Evolutionary conservation across 2,797 vertebrate species (phyloP), one percentile per base, ranked within the genome.

Genomic region (Crax fasciolata): DNA sequence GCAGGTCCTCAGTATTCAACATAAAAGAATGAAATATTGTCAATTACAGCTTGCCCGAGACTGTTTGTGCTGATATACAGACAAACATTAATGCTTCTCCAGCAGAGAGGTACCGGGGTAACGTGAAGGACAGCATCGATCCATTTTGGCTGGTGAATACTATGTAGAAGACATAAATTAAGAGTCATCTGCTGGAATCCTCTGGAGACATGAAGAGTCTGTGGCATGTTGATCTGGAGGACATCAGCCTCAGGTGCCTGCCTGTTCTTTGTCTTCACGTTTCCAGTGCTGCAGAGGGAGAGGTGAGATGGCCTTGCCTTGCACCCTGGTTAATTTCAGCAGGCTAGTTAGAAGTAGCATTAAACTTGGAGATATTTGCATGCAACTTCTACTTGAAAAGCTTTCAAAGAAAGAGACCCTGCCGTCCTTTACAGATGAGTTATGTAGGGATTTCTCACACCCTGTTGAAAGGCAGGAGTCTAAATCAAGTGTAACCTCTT

Each of bases 1-100:
- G 73, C 76, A 88, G 39, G 24, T 94, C 82, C 51, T 86, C 72
- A 54, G 66, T 38, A 35, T 72, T 88, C 63, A 76, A 75, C 43
- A 78, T 59, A 43, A 62, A 90, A 32, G 79, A 91, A 70, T 35
- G 48, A 91, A 89, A 58, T 41, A 35, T 5, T 73, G n/a, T n/a
- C 51, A 66, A 1, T 2, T 70, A 19, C 35, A 63, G 15, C 27
- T 73, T 79, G 32, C 39, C 76, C 52, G 62, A 62, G 48, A 28
- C 39, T 7, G 35, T 39, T 61, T 52, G 41, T 80, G 43, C 51
- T 80, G 11, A 58, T 19, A 30, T 5, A 44, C 30, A 38, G 38
- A 19, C 18, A 76, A 48, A 51, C 9, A 10, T 5, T 14, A 38
- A 11, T 61, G 41, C 51, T 68, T n/a, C 35, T 52, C 21, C 41